A percentile compares a stretch with the other conserved stretches of the same genome.
Evolutionary conservation across 2,888 invertebrate species (phyloP).

Genomic region (Erebia aethiops): DNA sequence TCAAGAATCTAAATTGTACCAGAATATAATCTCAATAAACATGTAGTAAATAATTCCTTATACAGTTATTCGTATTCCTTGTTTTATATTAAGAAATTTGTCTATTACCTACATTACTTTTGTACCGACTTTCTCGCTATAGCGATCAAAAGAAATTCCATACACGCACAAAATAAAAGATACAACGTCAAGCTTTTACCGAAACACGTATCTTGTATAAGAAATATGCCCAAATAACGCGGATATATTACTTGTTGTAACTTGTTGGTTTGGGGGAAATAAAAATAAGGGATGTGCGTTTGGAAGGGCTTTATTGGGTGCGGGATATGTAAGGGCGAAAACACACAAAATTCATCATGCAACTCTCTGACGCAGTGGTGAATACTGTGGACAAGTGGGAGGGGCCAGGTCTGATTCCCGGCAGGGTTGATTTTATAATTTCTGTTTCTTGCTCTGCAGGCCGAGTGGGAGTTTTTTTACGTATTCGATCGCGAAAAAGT

Average conservation of each 20-base stretch:
- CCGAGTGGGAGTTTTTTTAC: no score
- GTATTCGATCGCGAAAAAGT: no score
- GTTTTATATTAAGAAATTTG: background rate
- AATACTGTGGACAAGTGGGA: no score
- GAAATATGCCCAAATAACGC: conserved; percentile 29
- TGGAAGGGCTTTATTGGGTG: conserved; percentile 22
- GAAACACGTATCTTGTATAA: conserved; percentile 25
- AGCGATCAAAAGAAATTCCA: background rate
- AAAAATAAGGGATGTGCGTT: conserved; percentile 34
- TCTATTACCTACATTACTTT: conserved; percentile 1
- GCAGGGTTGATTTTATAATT: no score
- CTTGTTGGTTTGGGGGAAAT: conserved; percentile 26
- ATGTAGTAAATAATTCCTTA: no score
- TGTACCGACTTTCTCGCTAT: background rate
- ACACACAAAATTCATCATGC: no score
- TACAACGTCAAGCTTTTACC: conserved; percentile 6
- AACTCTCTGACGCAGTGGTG: no score
- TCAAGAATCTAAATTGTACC: no score
- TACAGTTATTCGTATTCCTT: background rate
- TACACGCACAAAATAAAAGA: background rate
- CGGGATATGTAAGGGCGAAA: background rate
- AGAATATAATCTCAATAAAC: no score
- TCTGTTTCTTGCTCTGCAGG: no score
- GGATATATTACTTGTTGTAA: conserved; percentile 33
- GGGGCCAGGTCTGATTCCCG: no score